A percentile compares a stretch with the other conserved stretches of the same genome.
These are phyloP conservation scores for Porites lutea DNA, from an alignment of 64 coral and sea anemone genomes.

Conservation along the genomic window DNA sequence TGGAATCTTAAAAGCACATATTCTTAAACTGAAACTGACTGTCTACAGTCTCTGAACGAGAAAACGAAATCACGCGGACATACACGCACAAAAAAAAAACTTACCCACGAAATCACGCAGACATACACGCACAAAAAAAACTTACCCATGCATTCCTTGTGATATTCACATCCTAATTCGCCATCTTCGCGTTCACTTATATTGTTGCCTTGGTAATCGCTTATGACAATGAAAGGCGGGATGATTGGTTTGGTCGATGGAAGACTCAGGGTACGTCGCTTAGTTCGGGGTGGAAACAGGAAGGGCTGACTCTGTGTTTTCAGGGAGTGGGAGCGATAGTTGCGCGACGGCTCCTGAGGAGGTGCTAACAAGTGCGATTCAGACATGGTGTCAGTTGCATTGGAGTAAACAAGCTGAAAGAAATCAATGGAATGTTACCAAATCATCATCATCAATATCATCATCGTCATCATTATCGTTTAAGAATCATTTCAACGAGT, in stretches of 20 bases:
- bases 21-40: too few relatives aligned
- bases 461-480: too few relatives aligned
- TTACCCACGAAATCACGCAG: too few relatives aligned
- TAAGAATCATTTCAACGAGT: too few relatives aligned
- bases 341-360: background rate
- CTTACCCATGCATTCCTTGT: slow-evolving; percentile 36
- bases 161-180: background rate
- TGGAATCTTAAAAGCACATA: too few relatives aligned
- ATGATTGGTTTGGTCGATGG: slow-evolving; percentile 16
- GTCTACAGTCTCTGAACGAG: too few relatives aligned
- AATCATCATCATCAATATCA: too few relatives aligned
- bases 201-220: background rate
- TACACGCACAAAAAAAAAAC: background rate
- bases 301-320: background rate
- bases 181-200: background rate
- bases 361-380: background rate
- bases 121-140: too few relatives aligned
- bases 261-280: background rate
- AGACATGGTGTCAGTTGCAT: background rate
- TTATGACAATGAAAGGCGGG: background rate
- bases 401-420: background rate
- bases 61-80: too few relatives aligned
- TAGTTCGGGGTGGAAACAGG: background rate
- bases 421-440: background rate
- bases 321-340: slow-evolving; percentile 5